phyloP scores from a whole-genome alignment of 2,888 invertebrate genomes.

The Drosophila yooni region DNA sequence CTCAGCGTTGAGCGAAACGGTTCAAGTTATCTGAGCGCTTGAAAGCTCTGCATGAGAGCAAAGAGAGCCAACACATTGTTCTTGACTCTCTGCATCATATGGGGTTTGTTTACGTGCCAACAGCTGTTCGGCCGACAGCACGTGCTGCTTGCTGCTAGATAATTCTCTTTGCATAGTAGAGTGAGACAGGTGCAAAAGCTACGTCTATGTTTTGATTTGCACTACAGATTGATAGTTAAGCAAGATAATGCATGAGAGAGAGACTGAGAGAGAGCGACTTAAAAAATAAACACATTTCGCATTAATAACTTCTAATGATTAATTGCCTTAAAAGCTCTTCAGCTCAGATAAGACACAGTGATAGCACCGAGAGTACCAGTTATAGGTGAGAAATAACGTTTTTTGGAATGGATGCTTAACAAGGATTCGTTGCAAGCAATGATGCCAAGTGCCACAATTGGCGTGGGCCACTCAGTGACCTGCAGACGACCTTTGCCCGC shows the following conservation, averaged over 20 bases:
- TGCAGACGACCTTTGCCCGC: conserved; percentile 73
- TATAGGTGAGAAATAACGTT: background rate
- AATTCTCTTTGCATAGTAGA: conserved; percentile 18
- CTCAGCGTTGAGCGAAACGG: conserved; percentile 69
- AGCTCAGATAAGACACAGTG: background rate
- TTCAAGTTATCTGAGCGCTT: conserved; percentile 42
- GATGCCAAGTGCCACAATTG: background rate
- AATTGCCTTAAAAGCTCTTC: background rate
- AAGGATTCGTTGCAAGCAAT: background rate
- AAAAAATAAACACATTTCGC: background rate
- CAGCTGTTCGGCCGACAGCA: conserved; percentile 62
- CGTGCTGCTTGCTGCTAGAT: conserved; percentile 35
- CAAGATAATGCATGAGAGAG: background rate
- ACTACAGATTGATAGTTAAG: background rate
- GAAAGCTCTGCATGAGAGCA: conserved; percentile 53
- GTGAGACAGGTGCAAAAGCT: conserved; percentile 20
- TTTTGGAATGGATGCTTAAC: background rate
- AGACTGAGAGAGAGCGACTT: background rate
- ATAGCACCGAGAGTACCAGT: background rate
- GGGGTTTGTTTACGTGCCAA: conserved; percentile 70
- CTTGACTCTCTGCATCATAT: conserved; percentile 49
- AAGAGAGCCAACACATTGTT: background rate
- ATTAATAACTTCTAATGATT: background rate
- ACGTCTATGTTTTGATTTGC: conserved; percentile 8
- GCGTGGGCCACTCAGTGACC: conserved; percentile 36